phyloP scores from a whole-genome alignment of 2,888 invertebrate species.

The Zelleria hepariella region DNA sequence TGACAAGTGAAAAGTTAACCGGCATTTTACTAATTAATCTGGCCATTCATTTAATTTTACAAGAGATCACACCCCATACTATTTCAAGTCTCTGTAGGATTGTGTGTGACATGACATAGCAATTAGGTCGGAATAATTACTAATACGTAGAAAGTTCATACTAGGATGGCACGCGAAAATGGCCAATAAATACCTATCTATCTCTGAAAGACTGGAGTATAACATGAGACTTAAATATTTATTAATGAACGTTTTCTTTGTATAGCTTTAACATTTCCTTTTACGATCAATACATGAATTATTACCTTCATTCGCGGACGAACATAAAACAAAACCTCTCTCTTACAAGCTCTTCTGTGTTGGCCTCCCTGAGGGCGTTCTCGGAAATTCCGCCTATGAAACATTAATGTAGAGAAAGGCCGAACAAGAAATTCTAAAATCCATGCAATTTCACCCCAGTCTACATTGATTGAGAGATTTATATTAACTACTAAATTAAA shows the following conservation, averaged over 20 bases:
- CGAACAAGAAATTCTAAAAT: background rate
- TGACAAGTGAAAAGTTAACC: slow-evolving; percentile 28
- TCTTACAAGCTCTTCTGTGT: background rate
- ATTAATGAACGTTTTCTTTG: too few relatives aligned
- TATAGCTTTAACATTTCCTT: too few relatives aligned
- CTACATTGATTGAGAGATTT: too few relatives aligned
- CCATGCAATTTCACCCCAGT: too few relatives aligned
- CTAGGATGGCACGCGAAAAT: too few relatives aligned
- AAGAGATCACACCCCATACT: background rate
- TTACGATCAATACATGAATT: too few relatives aligned
- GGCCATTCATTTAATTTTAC: slow-evolving; percentile 23
- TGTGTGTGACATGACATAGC: too few relatives aligned
- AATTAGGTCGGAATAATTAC: background rate
- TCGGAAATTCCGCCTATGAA: background rate
- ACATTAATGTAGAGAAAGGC: background rate
- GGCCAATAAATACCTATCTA: too few relatives aligned
- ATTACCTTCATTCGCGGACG: background rate
- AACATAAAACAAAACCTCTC: background rate
- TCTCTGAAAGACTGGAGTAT: too few relatives aligned
- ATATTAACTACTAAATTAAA: too few relatives aligned
- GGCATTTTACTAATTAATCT: slow-evolving; percentile 39
- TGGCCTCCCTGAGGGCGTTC: background rate
- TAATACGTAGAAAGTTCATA: background rate
- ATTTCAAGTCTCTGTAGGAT: background rate
- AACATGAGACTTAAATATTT: too few relatives aligned